These are phyloP conservation scores for Microcaecilia unicolor DNA, from an alignment of 2,797 vertebrate species.

Conservation along the genomic window DNA sequence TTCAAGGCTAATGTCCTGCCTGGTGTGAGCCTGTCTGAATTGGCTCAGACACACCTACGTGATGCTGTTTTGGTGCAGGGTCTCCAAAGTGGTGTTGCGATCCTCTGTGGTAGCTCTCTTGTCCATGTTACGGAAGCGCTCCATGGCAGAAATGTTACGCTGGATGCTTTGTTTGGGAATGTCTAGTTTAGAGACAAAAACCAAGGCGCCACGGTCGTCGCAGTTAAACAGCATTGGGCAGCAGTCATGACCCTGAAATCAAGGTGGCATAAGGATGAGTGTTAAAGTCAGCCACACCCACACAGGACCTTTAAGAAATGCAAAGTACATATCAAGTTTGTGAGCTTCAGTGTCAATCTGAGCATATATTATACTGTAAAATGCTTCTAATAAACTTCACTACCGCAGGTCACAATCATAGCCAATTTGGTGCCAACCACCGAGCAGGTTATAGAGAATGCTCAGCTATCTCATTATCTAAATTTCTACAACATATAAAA, in stretches of 20 bases:
- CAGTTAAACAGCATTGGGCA: slow-evolving; percentile 96
- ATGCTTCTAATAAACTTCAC: too few species aligned
- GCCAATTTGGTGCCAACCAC: too few species aligned
- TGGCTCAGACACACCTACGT: slow-evolving; percentile 81
- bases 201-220: slow-evolving; percentile 82
- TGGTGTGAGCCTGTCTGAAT: too few species aligned
- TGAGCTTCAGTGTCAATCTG: too few species aligned
- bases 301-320: too few species aligned
- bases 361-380: too few species aligned
- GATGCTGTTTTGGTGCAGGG: slow-evolving; percentile 93
- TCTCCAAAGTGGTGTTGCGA: slow-evolving; percentile 87
- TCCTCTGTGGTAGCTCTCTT: slow-evolving; percentile 94
- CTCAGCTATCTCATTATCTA: too few species aligned
- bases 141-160: slow-evolving; percentile 96
- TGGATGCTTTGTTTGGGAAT: slow-evolving; percentile 96
- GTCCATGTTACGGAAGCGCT: slow-evolving; percentile 97
- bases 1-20: too few species aligned
- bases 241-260: slow-evolving; percentile 86
- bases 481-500: too few species aligned
- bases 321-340: too few species aligned
- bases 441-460: too few species aligned
- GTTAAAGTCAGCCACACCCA: background rate
- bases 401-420: too few species aligned
- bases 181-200: slow-evolving; percentile 90
- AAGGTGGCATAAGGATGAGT: background rate